A percentile compares a stretch with the other conserved stretches of the same genome.
These are phyloP conservation scores for Ornithoptera priamus DNA, from an alignment of 2,888 invertebrate genomes.

Conservation along the genomic window DNA sequence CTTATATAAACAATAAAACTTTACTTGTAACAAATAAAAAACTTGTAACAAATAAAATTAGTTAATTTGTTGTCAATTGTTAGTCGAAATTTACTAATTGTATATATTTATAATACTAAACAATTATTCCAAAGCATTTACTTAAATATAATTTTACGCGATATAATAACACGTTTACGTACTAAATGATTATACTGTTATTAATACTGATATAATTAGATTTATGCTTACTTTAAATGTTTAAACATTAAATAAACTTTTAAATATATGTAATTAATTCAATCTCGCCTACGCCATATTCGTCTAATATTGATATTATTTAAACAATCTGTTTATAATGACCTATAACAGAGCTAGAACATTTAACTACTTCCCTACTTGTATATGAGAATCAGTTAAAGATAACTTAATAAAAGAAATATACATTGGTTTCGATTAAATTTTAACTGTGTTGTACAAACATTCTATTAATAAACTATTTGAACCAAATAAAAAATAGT, in stretches of 20 bases:
- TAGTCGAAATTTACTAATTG: constrained; percentile 44
- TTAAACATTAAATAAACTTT: constrained; percentile 8
- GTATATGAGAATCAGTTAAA: no score
- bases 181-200: constrained; percentile 6
- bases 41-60: constrained; percentile 31
- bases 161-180: constrained; percentile 15
- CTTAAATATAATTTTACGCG: constrained; percentile 9
- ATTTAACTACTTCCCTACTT: no score
- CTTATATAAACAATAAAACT: neutral
- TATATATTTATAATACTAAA: constrained; percentile 31
- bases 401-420: no score
- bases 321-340: neutral
- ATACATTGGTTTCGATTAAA: no score
- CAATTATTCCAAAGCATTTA: constrained; percentile 18
- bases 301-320: neutral
- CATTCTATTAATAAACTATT: no score
- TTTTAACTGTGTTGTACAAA: no score
- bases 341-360: no score
- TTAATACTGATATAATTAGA: constrained; percentile 13
- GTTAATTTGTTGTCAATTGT: constrained; percentile 60
- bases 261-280: constrained; percentile 7
- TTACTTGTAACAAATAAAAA: constrained; percentile 23
- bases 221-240: constrained; percentile 14
- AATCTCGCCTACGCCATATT: neutral
- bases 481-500: no score